Percentiles rank a stretch among this genome's conserved stretches.
Evolutionary conservation across 2,113 vertebrate species (phyloP).

Genomic region (Rhegmatorhina hoffmannsi): DNA sequence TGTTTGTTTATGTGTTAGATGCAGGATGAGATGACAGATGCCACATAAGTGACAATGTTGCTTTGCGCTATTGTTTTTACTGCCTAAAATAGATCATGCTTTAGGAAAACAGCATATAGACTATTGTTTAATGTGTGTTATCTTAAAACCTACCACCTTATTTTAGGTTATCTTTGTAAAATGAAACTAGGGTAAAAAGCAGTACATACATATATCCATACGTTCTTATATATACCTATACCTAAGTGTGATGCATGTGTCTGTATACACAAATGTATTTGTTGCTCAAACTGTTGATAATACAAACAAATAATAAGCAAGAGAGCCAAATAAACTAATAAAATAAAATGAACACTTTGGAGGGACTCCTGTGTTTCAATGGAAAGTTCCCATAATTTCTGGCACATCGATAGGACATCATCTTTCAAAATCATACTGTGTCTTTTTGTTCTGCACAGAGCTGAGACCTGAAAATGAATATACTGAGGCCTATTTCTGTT

Average conservation of each 20-base stretch:
- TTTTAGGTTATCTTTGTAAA: neutral
- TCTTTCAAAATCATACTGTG: slow-evolving; percentile 7
- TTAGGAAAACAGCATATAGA: neutral
- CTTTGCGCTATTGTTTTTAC: neutral
- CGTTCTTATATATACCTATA: neutral
- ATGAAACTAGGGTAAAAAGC: neutral
- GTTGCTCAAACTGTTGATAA: neutral
- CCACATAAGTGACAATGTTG: neutral
- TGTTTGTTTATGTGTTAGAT: neutral
- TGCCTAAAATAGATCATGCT: neutral
- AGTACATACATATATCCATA: neutral
- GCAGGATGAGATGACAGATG: neutral
- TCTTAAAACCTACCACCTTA: neutral
- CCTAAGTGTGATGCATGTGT: neutral
- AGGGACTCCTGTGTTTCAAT: neutral
- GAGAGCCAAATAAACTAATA: neutral
- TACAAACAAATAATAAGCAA: neutral
- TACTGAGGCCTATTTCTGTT: slow-evolving; percentile 7
- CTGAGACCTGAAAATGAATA: slow-evolving; percentile 32
- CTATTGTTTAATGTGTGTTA: neutral
- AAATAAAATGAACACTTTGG: neutral
- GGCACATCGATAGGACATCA: neutral
- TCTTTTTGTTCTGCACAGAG: neutral
- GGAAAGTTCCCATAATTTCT: slow-evolving; percentile 1
- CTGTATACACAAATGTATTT: neutral